These are phyloP conservation scores for Mirounga angustirostris DNA, from an alignment of 2,113 vertebrate species.

Conservation along the genomic window DNA sequence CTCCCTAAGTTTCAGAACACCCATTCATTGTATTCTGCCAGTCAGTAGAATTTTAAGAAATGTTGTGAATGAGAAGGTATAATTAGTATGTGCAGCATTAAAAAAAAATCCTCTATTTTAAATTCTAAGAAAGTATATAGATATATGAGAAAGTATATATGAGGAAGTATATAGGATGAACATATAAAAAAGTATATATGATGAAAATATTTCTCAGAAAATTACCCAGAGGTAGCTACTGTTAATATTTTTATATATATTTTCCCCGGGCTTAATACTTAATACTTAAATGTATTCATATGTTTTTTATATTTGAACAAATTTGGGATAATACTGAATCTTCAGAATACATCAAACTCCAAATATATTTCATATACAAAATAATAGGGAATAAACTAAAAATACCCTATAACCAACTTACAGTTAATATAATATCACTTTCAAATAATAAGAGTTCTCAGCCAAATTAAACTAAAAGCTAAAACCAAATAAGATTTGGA, in stretches of 20 bases:
- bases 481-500: conserved; percentile 33
- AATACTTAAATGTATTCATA: conserved; percentile 1
- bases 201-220: conserved; percentile 32
- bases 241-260: conserved; percentile 50
- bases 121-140: conserved; percentile 38
- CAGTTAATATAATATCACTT: not conserved
- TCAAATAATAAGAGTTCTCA: conserved; percentile 30
- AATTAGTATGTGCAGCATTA: conserved; percentile 36
- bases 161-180: not conserved
- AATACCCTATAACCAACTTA: conserved; percentile 13
- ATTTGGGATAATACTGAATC: conserved; percentile 45
- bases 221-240: conserved; percentile 14
- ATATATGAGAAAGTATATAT: not conserved
- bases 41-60: conserved; percentile 48
- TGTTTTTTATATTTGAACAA: conserved; percentile 47
- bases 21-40: not conserved
- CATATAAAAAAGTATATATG: not conserved
- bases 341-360: conserved; percentile 38
- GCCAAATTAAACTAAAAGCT: conserved; percentile 30
- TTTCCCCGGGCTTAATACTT: not conserved
- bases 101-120: not conserved
- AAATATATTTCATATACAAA: conserved; percentile 28
- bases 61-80: conserved; percentile 32
- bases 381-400: conserved; percentile 35
- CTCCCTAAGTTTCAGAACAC: not conserved